A percentile compares a stretch with the other conserved stretches of the same genome.
These are phyloP conservation scores for Otus sunia DNA, from an alignment of 2,113 vertebrate genomes.

Conservation along the genomic window DNA sequence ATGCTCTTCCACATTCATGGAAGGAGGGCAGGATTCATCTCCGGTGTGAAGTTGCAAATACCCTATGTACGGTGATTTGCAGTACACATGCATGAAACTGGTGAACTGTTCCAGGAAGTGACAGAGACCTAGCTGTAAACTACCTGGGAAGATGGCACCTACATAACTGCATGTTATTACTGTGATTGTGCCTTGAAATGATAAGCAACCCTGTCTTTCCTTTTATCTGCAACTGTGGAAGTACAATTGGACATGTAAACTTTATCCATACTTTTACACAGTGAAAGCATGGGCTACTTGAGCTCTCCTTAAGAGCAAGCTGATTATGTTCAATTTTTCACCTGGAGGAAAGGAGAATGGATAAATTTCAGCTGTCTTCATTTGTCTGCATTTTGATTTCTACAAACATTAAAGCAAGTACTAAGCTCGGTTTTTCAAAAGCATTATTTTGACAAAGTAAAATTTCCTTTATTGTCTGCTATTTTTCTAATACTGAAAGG, in stretches of 20 bases:
- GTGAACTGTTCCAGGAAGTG: not conserved
- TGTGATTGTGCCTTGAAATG: not conserved
- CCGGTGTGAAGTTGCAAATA: not conserved
- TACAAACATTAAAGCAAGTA: not conserved
- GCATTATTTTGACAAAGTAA: not conserved
- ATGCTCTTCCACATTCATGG: not conserved
- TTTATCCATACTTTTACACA: not conserved
- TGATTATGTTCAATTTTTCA: not conserved
- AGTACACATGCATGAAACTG: not conserved
- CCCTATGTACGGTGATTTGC: not conserved
- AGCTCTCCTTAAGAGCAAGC: not conserved
- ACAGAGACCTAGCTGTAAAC: not conserved
- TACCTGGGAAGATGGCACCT: not conserved
- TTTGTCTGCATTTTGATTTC: not conserved
- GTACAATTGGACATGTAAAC: not conserved
- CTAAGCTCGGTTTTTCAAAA: not conserved
- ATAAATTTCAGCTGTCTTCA: not conserved
- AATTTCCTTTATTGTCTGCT: not conserved
- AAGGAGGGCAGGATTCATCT: not conserved
- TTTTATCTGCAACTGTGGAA: not conserved
- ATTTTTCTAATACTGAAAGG: not conserved
- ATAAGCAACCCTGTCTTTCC: not conserved
- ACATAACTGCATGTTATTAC: not conserved
- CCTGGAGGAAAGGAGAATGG: not conserved
- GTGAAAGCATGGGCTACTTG: not conserved